Evolutionary conservation across 2,888 invertebrate genomes (phyloP), one percentile per base, ranked within the genome.

Genomic region (Drosophila robusta): DNA sequence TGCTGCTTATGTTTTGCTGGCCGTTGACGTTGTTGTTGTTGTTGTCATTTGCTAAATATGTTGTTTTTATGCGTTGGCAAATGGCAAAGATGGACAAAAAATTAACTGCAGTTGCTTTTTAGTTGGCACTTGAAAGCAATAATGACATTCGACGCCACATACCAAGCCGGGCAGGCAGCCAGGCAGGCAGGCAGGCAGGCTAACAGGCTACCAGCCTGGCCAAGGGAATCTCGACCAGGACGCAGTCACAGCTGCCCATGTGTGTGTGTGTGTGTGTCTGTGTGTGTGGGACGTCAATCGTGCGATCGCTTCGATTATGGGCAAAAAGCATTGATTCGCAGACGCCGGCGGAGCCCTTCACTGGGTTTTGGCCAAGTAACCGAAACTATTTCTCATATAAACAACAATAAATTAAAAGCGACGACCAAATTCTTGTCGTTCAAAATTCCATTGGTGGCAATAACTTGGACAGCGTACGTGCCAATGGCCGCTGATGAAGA

Each of bases 351-450:
- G 50, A 36, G 41, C 47, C 55, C 39, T 44, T 54, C 24, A 12
- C 58, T 50, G 11, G 9, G 29, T 42, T 41, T 29, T 68, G 60
- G 66, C 63, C 63, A 72, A 66, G 71, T 75, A 89, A 89, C 80
- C 80, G 78, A 86, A 91, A 91, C 90, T 91, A 91, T 91, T 91
- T 91, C 90, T 88, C 90, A 91, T 91, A 34, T 34, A 34, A 34
- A 34, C 89, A 78, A 90, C 90, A 91, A 91, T 91, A 91, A 92
- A 91, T 92, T 91, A 92, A 83, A 92, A 89, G 81, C 75, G 90
- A 91, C 90, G 34, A 34, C 90, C 90, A 90, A 92, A 92, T 92
- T 92, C 92, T 89, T 92, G 91, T 91, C 92, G 92, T 91, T 92
- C 92, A 92, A 92, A 92, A 92, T 92, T 92, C 91, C 91, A 83